These are phyloP conservation scores for Acanthoscelides obtectus DNA, from an alignment of 2,888 invertebrate species.

Conservation along the genomic window DNA sequence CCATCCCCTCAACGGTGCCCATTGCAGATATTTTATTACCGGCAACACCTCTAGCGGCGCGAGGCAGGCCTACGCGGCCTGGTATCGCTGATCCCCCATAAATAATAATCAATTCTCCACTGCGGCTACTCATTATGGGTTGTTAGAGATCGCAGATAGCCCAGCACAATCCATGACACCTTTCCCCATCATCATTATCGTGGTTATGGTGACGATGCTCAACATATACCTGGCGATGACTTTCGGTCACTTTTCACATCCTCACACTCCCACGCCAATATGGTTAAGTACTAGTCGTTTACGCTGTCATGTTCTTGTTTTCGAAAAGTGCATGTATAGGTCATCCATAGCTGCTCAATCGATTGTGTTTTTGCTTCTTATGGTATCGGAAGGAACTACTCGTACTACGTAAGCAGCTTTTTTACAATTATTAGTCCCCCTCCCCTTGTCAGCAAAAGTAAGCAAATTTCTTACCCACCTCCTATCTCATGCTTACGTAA, in stretches of 20 bases:
- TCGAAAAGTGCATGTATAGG: neutral
- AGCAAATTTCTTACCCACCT: no score
- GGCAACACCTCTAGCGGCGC: neutral
- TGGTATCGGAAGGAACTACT: no score
- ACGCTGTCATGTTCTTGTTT: neutral
- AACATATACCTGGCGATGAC: neutral
- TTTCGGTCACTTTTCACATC: neutral
- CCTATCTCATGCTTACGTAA: no score
- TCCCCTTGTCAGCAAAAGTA: no score
- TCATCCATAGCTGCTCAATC: neutral
- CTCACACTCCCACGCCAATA: neutral
- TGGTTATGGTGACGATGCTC: neutral
- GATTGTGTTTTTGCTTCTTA: no score
- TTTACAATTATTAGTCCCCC: no score
- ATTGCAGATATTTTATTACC: neutral
- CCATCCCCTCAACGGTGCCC: neutral
- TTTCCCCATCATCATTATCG: neutral
- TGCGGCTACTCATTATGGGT: neutral
- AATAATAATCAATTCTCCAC: conserved; percentile 4
- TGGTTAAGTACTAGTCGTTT: neutral
- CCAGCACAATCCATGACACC: neutral
- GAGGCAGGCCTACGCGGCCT: neutral
- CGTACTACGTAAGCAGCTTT: no score
- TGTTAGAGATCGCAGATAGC: neutral
- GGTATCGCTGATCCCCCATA: conserved; percentile 1